Base-by-base conservation (phyloP, 2,888 invertebrate genomes). In the Lottia scabra region DNA sequence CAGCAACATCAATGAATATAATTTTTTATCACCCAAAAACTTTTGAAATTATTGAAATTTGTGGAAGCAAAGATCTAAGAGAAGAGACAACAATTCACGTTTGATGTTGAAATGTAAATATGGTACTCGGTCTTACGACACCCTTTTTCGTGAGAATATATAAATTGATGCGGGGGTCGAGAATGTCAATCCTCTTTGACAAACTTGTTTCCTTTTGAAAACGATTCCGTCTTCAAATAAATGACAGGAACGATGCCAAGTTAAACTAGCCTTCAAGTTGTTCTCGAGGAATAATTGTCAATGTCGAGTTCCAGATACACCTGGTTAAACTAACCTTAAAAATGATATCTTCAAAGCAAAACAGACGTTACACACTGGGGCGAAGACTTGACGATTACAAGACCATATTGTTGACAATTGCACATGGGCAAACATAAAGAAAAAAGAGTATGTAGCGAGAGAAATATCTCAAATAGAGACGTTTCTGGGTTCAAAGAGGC, bases 401-500 rank as follows among this genome's bases (percentile, higher is more conserved):
- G 46, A 64, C 67, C 63, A 45, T 65, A n/a, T 63, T 67, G 46
- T 70, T 70, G 45, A 65, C 67, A n/a, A 70, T 65, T 70, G 70
- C 70, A 70, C 65, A 70, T 65, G 66, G 19, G 23, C 56, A 70
- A 73, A 73, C 67, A 73, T 44, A 44, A 45, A 67, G 70, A 38
- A 68, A 73, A 73, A 73, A 64, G 68, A 43, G 62, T 67, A 73
- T 73, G 65, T 69, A 73, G 66, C 69, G 45, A 70, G 66, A 63
- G 70, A 70, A 73, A 56, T 69, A 67, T 56, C 75, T 76, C 73
- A 75, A 78, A 78, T 68, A 72, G 38, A 71, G 73, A 72, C 74
- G 74, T 72, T 78, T 72, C 48, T 65, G 67, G 72, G 75, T 78
- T 78, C 75, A 78, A 78, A 78, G 78, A 76, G 72, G 74, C 78